Conservation (phyloP, 2,888 invertebrate species). For the Latrodectus hesperus region DNA sequence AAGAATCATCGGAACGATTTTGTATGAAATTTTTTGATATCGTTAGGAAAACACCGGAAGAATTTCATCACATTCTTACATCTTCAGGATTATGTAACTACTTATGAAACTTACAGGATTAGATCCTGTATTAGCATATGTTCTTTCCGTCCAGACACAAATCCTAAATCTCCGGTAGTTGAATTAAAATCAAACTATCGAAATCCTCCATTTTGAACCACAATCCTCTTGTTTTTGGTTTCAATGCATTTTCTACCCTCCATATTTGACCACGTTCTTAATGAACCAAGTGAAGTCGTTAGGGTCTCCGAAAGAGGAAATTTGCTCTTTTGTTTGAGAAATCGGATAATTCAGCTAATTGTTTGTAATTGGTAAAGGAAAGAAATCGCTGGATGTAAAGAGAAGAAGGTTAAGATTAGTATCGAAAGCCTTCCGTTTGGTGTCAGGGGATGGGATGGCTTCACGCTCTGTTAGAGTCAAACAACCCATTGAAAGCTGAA, state of each 20-base stretch:
- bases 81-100: neutral
- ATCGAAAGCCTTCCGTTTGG: slow-evolving; percentile 11
- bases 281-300: neutral
- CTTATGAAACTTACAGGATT: neutral
- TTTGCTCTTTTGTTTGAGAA: neutral
- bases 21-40: no score
- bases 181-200: neutral
- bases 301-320: neutral
- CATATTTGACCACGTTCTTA: neutral
- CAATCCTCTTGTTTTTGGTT: neutral
- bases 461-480: neutral
- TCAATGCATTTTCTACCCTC: neutral
- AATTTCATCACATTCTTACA: neutral
- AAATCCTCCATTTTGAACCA: neutral
- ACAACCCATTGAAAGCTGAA: neutral
- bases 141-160: neutral
- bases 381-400: neutral
- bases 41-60: neutral
- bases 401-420: neutral
- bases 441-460: slow-evolving; percentile 3
- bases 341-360: neutral
- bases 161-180: no score
- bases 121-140: neutral
- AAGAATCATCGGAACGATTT: no score
- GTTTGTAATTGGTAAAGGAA: neutral